Evolutionary conservation across 2,113 vertebrate species (phyloP).

Genomic region (Chauna torquata): DNA sequence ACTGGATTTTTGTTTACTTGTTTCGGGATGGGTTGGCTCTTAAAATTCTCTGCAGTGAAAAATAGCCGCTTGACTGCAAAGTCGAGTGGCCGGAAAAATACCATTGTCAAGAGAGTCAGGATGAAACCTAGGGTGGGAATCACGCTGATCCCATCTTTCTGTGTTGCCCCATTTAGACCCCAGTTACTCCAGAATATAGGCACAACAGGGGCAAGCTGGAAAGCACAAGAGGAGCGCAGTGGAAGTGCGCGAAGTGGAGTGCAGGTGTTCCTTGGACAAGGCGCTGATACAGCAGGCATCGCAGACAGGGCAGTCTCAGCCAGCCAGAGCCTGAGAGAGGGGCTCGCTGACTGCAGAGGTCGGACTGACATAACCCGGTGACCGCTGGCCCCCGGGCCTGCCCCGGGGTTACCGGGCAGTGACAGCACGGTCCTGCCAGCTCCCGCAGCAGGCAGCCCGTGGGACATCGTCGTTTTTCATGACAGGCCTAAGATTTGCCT

Average conservation of each 20-base stretch:
- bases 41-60: neutral
- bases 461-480: neutral
- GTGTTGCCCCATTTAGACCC: neutral
- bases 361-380: neutral
- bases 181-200: neutral
- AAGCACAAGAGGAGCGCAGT: neutral
- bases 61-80: neutral
- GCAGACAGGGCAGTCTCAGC: neutral
- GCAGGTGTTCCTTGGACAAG: neutral
- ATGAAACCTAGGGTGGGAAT: neutral
- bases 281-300: neutral
- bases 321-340: neutral
- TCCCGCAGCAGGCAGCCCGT: neutral
- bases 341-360: neutral
- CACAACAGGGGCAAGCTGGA: neutral
- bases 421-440: neutral
- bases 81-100: neutral
- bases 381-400: neutral
- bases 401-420: neutral
- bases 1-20: neutral
- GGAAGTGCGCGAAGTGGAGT: fast-evolving
- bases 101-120: neutral
- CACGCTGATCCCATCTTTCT: neutral
- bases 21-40: neutral
- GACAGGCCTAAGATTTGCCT: slow-evolving; percentile 48